Conservation (phyloP, 2,797 vertebrate species). For the Synanceia verrucosa region DNA sequence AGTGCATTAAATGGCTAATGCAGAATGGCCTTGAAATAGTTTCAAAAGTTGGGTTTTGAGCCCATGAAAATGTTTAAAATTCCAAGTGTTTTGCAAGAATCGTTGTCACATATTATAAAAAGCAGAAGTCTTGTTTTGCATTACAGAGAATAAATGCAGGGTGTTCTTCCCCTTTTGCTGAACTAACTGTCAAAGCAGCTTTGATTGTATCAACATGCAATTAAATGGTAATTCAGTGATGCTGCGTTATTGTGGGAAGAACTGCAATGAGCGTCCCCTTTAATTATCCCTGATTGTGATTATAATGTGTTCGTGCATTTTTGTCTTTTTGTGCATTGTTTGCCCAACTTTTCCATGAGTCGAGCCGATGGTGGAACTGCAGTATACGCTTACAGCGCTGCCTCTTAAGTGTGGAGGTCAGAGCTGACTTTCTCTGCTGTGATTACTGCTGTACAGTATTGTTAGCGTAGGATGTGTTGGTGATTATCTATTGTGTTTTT, state of each 20-base stretch:
- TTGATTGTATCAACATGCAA: conserved; percentile 71
- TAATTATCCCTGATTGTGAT: conserved; percentile 75
- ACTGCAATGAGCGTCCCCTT: conserved; percentile 50
- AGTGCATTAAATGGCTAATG: neutral
- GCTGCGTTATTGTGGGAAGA: conserved; percentile 46
- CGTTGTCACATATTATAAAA: conserved; percentile 10
- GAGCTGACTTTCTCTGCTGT: conserved; percentile 26
- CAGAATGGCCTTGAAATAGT: neutral
- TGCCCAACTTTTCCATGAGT: conserved; percentile 38
- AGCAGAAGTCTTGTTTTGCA: conserved; percentile 24
- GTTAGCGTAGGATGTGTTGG: conserved; percentile 28
- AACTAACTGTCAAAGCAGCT: conserved; percentile 58
- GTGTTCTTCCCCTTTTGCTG: neutral
- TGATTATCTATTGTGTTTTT: conserved; percentile 57
- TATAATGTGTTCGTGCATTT: conserved; percentile 47
- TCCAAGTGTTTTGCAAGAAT: neutral
- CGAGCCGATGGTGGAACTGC: conserved; percentile 20
- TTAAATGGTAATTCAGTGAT: conserved; percentile 69
- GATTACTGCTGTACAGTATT: conserved; percentile 42
- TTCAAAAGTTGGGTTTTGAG: neutral
- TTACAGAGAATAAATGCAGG: neutral
- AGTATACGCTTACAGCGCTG: conserved; percentile 8
- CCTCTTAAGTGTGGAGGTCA: conserved; percentile 45
- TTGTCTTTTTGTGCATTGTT: conserved; percentile 56
- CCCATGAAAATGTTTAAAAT: neutral